phyloP scores from a whole-genome alignment of 1,140 invertebrate species.

The Panagrolaimus sp. region DNA sequence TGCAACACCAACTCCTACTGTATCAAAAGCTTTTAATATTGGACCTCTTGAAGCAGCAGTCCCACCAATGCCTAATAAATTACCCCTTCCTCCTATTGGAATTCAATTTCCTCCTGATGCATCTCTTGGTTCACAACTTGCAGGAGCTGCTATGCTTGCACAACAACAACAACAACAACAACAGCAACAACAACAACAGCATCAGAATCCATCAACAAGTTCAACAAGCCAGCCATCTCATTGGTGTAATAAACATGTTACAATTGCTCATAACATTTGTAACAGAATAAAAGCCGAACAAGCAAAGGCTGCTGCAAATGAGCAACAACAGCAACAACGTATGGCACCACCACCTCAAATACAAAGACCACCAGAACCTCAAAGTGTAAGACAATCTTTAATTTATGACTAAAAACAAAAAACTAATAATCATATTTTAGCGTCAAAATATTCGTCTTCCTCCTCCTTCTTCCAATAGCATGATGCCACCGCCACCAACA shows the following conservation, averaged over 20 bases:
- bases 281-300: no score
- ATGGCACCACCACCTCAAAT: not conserved
- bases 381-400: no score
- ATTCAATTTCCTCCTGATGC: slow-evolving; percentile 20
- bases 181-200: slow-evolving; percentile 7
- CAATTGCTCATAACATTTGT: not conserved
- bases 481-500: not conserved
- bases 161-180: no score
- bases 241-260: not conserved
- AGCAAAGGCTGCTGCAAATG: not conserved
- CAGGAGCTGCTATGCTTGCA: slow-evolving; percentile 17
- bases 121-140: slow-evolving; percentile 18
- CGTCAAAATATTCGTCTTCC: not conserved
- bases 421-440: not conserved
- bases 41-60: slow-evolving; percentile 3
- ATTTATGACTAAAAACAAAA: no score
- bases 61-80: not conserved
- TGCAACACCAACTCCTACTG: not conserved
- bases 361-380: no score
- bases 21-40: slow-evolving; percentile 11
- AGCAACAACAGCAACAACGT: not conserved
- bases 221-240: not conserved
- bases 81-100: slow-evolving; percentile 16
- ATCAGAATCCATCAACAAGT: not conserved
- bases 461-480: not conserved